These are phyloP conservation scores for Drosophila sturtevanti DNA, from an alignment of 1,140 invertebrate genomes.

Conservation along the genomic window DNA sequence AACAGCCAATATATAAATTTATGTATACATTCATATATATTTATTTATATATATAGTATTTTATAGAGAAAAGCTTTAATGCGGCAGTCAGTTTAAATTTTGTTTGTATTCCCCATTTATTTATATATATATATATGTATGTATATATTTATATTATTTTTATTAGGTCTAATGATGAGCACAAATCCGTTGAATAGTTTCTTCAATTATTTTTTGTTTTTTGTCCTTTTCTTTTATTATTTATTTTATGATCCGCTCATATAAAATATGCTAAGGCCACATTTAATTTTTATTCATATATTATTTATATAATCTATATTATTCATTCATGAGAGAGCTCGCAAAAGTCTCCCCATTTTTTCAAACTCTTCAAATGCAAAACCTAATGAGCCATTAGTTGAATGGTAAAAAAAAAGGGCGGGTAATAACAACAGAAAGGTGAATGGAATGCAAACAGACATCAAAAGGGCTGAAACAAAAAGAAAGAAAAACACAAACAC, in stretches of 20 bases:
- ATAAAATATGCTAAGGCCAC: conserved; percentile 75
- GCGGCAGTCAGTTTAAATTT: conserved; percentile 68
- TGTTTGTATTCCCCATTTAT: conserved; percentile 37
- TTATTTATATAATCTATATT: conserved; percentile 35
- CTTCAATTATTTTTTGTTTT: conserved; percentile 42
- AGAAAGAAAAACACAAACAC: conserved; percentile 23
- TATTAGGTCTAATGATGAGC: conserved; percentile 65
- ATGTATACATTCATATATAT: background rate
- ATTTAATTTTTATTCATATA: conserved; percentile 60
- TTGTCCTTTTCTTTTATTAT: conserved; percentile 20
- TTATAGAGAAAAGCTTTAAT: conserved; percentile 62
- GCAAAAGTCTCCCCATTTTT: background rate
- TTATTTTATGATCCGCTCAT: conserved; percentile 47
- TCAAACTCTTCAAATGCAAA: background rate
- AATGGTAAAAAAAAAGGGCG: background rate
- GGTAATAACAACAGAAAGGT: background rate
- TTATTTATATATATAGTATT: conserved; percentile 19
- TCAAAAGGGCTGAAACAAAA: conserved; percentile 14
- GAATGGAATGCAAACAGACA: conserved; percentile 4
- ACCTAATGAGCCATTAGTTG: conserved; percentile 47
- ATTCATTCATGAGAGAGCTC: conserved; percentile 46
- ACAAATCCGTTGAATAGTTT: conserved; percentile 49
- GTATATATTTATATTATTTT: conserved; percentile 37
- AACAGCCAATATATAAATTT: conserved; percentile 49
- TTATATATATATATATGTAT: conserved; percentile 30